Evolutionary conservation across 1,140 invertebrate species (phyloP).

Genomic region (Bombus superbus): DNA sequence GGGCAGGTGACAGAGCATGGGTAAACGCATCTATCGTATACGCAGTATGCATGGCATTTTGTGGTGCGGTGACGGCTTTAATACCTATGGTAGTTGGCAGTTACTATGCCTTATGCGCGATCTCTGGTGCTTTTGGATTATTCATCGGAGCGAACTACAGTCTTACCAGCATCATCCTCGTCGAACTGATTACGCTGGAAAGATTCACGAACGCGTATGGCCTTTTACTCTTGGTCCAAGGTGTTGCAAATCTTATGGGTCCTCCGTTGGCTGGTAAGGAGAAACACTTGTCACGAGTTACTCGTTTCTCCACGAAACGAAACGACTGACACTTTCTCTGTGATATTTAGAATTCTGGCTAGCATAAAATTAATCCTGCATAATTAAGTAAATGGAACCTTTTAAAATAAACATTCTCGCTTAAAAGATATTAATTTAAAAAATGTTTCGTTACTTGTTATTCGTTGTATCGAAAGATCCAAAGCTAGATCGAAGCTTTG

Average conservation of each 20-base stretch:
- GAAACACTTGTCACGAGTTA: background rate
- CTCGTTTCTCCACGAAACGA: background rate
- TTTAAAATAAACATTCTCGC: too few species aligned
- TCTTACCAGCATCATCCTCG: conserved; percentile 92
- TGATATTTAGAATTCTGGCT: accelerated
- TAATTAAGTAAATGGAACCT: background rate
- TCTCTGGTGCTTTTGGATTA: conserved; percentile 90
- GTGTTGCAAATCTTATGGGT: conserved; percentile 93
- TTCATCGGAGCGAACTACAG: conserved; percentile 95
- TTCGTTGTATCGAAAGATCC: too few species aligned
- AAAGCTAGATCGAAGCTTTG: too few species aligned
- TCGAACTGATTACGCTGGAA: conserved; percentile 92
- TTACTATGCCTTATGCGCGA: conserved; percentile 85
- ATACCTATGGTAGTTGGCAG: conserved; percentile 86
- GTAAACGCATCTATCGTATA: conserved; percentile 90
- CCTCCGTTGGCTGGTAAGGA: conserved; percentile 91
- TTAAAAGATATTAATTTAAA: background rate
- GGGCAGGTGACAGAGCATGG: conserved; percentile 91
- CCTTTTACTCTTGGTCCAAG: conserved; percentile 93
- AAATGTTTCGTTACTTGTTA: background rate
- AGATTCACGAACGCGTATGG: conserved; percentile 96
- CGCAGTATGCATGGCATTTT: conserved; percentile 90
- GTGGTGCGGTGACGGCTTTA: conserved; percentile 87
- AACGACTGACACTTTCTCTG: background rate
- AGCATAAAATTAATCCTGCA: background rate